Evolutionary conservation across 2,797 vertebrate species (phyloP).

Genomic region (Eidolon dupreanum): DNA sequence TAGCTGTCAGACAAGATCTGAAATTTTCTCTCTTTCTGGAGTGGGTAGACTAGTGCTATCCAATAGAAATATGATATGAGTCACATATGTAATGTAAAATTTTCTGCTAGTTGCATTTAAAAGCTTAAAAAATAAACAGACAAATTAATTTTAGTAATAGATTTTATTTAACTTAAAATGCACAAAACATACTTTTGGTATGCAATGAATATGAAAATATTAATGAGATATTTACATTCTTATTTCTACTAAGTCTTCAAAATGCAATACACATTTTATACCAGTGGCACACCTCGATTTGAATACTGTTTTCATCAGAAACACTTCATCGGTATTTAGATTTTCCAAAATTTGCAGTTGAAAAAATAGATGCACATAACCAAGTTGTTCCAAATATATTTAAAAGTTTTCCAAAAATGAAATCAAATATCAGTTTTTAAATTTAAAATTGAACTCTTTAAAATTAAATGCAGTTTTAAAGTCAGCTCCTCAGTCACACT

Average conservation of each 20-base stretch:
- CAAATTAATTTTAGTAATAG: conserved; percentile 9
- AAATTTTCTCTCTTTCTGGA: background rate
- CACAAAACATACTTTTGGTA: background rate
- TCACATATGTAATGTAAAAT: background rate
- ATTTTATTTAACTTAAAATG: background rate
- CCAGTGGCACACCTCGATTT: background rate
- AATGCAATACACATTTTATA: background rate
- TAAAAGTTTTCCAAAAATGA: background rate
- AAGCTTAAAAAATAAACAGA: background rate
- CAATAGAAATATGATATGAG: background rate
- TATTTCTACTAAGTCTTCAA: background rate
- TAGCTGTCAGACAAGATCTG: background rate
- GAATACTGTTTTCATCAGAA: background rate
- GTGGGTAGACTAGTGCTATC: background rate
- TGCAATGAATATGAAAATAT: background rate
- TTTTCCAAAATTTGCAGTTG: background rate
- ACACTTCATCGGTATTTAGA: conserved; percentile 16
- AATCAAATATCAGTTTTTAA: background rate
- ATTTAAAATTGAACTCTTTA: conserved; percentile 16
- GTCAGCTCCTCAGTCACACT: background rate
- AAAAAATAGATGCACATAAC: conserved; percentile 28
- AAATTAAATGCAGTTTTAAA: conserved; percentile 3
- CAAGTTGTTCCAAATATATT: background rate
- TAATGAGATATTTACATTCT: background rate
- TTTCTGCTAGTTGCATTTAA: background rate